Conservation (phyloP, 2,888 invertebrate species). For the Drosophila neonasuta region DNA sequence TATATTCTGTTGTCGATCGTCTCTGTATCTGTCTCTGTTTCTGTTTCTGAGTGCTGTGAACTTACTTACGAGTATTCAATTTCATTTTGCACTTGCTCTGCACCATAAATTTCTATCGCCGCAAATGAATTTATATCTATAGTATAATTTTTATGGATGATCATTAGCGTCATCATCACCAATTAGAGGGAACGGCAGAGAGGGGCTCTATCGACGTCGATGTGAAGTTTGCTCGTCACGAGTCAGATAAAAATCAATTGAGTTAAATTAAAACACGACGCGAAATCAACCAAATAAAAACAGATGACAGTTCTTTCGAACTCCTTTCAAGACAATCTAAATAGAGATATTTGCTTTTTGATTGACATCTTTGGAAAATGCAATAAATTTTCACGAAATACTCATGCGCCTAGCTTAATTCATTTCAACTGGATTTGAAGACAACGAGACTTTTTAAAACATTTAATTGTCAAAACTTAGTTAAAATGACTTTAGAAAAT, state of each 20-base stretch:
- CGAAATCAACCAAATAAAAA: not conserved
- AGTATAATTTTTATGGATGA: not conserved
- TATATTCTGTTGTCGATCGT: not conserved
- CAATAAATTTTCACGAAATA: not conserved
- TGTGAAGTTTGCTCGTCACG: not conserved
- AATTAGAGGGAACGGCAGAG: not conserved
- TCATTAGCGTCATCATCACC: not conserved
- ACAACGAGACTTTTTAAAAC: not conserved
- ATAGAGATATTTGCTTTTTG: not conserved
- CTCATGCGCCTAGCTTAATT: not conserved
- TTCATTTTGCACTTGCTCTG: not conserved
- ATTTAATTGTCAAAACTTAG: too few relatives aligned
- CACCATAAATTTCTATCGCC: not conserved
- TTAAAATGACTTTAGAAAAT: too few relatives aligned
- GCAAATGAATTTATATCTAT: constrained; percentile 1
- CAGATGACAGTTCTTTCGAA: not conserved
- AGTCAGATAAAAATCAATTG: constrained; percentile 2
- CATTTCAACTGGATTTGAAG: not conserved
- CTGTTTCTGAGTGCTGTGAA: too few relatives aligned
- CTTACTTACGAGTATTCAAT: not conserved
- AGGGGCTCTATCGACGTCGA: not conserved
- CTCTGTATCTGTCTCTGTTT: too few relatives aligned
- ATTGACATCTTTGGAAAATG: not conserved
- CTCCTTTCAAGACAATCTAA: not conserved
- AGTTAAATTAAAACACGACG: constrained; percentile 1